These are phyloP conservation scores for Trogon surrucura DNA, from an alignment of 2,113 vertebrate species.

Conservation along the genomic window DNA sequence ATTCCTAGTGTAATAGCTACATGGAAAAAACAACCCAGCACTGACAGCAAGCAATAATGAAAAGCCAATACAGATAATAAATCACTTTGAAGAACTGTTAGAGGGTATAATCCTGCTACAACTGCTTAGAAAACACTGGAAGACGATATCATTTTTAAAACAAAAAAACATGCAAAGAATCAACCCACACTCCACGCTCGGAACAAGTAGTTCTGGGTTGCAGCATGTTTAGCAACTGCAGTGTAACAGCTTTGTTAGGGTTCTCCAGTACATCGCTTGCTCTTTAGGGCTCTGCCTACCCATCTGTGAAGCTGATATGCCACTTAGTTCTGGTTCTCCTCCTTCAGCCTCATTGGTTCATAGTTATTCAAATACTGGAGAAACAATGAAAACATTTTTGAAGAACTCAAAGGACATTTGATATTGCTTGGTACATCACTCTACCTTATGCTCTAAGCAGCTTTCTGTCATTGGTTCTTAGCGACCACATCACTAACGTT, in stretches of 20 bases:
- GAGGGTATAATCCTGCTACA: neutral
- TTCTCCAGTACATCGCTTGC: neutral
- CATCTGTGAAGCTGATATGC: neutral
- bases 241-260: neutral
- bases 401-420: neutral
- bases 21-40: neutral
- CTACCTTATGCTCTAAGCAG: neutral
- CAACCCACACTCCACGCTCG: neutral
- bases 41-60: neutral
- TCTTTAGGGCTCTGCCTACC: neutral
- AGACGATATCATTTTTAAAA: neutral
- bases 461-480: neutral
- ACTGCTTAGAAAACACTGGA: neutral
- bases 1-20: neutral
- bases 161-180: neutral
- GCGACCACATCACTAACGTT: neutral
- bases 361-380: neutral
- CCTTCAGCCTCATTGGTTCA: neutral
- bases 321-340: neutral
- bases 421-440: neutral
- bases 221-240: neutral
- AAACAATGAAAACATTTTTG: neutral
- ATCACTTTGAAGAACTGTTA: neutral
- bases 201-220: neutral
- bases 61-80: neutral